These are phyloP conservation scores for Limnothrissa miodon DNA, from an alignment of 2,113 vertebrate species.

Conservation along the genomic window DNA sequence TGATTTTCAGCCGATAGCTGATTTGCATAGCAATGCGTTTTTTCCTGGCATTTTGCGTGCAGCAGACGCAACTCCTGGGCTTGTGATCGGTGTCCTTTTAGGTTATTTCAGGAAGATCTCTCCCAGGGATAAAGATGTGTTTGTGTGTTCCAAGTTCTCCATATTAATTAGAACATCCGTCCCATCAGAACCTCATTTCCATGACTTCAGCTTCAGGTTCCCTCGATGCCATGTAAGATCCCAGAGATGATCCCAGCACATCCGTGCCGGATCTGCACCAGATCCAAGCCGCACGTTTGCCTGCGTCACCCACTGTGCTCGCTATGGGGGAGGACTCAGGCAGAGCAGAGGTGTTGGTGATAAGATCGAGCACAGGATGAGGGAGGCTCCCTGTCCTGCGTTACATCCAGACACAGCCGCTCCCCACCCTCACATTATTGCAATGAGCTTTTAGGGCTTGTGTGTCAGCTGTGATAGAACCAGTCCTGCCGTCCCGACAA, in stretches of 20 bases:
- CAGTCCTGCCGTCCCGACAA: background rate
- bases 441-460: slow-evolving; percentile 71
- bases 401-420: slow-evolving; percentile 59
- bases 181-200: slow-evolving; percentile 49
- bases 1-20: background rate
- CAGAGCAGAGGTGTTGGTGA: slow-evolving; percentile 52
- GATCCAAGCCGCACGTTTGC: background rate
- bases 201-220: slow-evolving; percentile 60
- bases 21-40: background rate
- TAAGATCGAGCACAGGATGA: slow-evolving; percentile 49
- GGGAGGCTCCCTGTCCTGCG: slow-evolving; percentile 54
- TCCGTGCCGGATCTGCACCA: background rate
- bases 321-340: slow-evolving; percentile 28
- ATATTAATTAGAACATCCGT: slow-evolving; percentile 62
- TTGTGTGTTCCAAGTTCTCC: slow-evolving; percentile 39
- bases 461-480: slow-evolving; percentile 55
- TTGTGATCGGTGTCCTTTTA: background rate
- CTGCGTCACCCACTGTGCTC: background rate
- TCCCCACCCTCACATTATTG: slow-evolving; percentile 69
- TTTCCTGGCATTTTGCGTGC: background rate
- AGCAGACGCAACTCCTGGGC: too few species aligned
- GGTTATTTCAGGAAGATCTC: background rate
- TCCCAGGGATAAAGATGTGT: background rate
- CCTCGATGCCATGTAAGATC: slow-evolving; percentile 24
- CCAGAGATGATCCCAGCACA: background rate